Base-by-base conservation (phyloP, 2,797 vertebrate species). In the Hapalemur alaotrensis region DNA sequence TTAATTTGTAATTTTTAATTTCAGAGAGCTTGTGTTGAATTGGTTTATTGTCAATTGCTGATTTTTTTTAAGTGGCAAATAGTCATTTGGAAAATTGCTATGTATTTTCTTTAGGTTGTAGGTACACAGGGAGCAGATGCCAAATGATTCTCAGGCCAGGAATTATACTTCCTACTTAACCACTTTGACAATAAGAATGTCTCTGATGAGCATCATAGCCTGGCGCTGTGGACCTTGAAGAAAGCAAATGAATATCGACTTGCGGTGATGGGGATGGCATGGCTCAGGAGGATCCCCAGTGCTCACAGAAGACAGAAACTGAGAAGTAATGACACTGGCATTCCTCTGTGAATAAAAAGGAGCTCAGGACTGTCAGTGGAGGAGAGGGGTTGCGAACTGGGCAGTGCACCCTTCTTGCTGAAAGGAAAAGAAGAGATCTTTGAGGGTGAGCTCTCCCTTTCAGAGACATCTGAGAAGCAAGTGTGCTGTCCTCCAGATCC, bases 211-310 rank as follows among this genome's bases (percentile, higher is more conserved):
- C 30, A 15, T 17, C 72, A 61, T 1, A 30, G 95, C 91, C 83
- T 85, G 78, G 95, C 43, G 50, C 90, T 94, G 48, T 0, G 79
- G 97, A 97, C 92, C 93, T 95, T 95, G 96, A 98, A 97, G 95
- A 95, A 97, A 98, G 88, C 72, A 97, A 98, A 98, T 97, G 72
- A 97, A 15, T 98, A 98, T 98, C 0, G 22, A 97, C 94, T 96
- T 72, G 57, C 63, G 76, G 79, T 59, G 95, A 95, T 87, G 83
- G 95, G 97, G 91, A 97, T 92, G 96, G 91, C 94, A 23, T 0
- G 1, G 89, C 98, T 98, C 75, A 0, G 73, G 96, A 98, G 96
- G 67, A 95, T 93, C 73, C 43, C 46, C 89, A 83, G 93, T 78
- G 79, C 95, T 94, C 93, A 46, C 88, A 96, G 94, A 97, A 97